Evolutionary conservation across 2,113 vertebrate genomes (phyloP), one percentile per base, ranked within the genome.

Genomic region (Hyaena hyaena): DNA sequence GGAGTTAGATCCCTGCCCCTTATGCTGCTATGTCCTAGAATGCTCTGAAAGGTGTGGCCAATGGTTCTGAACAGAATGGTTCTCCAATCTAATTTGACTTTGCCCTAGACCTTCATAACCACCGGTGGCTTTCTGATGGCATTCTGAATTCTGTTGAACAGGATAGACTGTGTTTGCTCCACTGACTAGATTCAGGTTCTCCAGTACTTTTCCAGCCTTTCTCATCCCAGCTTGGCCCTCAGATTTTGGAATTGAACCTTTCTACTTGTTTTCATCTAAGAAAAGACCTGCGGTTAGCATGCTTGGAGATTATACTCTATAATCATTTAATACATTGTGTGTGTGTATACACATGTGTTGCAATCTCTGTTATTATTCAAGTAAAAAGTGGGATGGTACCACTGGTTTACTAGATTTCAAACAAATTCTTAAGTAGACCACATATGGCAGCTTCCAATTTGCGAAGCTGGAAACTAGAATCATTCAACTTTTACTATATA

Each of bases 361-460:
- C 0, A 45, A 55, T 81, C 10, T 4, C 28, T 69, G 26, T 55
- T 73, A 55, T 55, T 86, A 73, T 24, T 65, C 28, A 89, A 93
- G 63, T 55, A 95, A 86, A 92, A 50, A 15, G 4, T 86, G 8
- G 61, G 19, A 68, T 79, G 24, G 1, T 28, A 53, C 90, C 35
- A 69, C 58, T 48, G 16, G 65, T 89, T 87, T 86, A 93, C 39
- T 92, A 33, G 39, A 55, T 83, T 80, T 87, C 55, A 90, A 85
- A 87, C 35, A 89, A 43, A 95, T 88, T 7, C 5, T 90, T 92
- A 48, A 9, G 77, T 88, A 89, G 31, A 79, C 33, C 68, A 82
- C 23, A 93, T 79, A 24, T 77, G 16, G 43, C n/a, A 53, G 21
- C 53, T 96, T 92, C 96, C 97, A 92, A 95, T 96, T 96, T 66